phyloP scores from a whole-genome alignment of 2,888 invertebrate species.

The Meiosimyza platycephala region DNA sequence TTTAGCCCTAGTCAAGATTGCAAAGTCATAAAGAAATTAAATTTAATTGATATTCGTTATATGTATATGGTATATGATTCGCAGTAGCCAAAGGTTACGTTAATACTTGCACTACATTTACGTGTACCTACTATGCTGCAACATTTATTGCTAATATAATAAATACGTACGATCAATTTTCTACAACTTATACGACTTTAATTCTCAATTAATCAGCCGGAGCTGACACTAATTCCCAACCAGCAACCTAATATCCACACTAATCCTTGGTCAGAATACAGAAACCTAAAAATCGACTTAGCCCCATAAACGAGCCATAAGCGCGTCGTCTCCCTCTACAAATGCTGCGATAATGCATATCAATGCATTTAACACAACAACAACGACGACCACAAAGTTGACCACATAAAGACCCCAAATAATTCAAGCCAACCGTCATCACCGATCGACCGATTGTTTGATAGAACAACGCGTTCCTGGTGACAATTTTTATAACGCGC shows the following conservation, averaged over 20 bases:
- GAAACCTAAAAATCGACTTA: not conserved
- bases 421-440: constrained; percentile 40
- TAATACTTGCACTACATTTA: no score
- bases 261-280: constrained; percentile 6
- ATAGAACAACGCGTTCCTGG: constrained; percentile 5
- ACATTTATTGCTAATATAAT: no score
- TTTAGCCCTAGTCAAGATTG: constrained; percentile 16
- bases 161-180: not conserved
- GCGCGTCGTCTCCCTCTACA: constrained; percentile 39
- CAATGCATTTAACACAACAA: constrained; percentile 21
- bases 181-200: not conserved
- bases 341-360: constrained; percentile 9
- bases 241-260: not conserved
- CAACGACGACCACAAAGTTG: not conserved
- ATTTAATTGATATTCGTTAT: not conserved
- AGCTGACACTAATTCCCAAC: not conserved
- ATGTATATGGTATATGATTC: no score
- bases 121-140: no score
- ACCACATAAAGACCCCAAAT: constrained; percentile 34
- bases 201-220: constrained; percentile 8
- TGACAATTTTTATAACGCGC: constrained; percentile 33
- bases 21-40: constrained; percentile 25
- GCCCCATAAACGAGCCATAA: not conserved
- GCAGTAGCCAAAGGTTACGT: no score
- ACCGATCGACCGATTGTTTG: constrained; percentile 7